These are phyloP conservation scores for Drosophila engyochracea DNA, from an alignment of 2,888 invertebrate species.

Conservation along the genomic window DNA sequence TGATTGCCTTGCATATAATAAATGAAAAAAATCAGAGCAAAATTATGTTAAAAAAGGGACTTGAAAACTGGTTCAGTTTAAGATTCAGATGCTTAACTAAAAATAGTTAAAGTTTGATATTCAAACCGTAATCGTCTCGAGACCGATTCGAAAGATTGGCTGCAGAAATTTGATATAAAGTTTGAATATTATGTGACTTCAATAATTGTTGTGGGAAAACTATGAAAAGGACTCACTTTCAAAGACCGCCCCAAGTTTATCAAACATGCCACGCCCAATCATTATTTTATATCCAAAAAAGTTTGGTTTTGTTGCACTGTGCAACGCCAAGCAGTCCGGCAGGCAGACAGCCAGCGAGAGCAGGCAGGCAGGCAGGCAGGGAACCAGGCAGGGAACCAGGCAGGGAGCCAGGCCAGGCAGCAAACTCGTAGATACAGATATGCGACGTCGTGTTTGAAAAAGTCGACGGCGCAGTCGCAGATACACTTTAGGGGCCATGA, in stretches of 20 bases:
- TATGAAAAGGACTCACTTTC: not conserved
- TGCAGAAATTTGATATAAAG: not conserved
- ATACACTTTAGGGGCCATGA: slow-evolving; percentile 83
- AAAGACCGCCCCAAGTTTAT: not conserved
- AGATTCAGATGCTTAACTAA: not conserved
- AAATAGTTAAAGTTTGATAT: not conserved
- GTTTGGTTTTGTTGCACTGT: not conserved
- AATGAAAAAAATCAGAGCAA: not conserved
- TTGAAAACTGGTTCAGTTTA: not conserved
- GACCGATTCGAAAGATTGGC: not conserved
- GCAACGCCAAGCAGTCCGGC: not conserved
- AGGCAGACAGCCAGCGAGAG: not conserved
- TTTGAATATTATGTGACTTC: not conserved
- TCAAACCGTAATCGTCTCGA: not conserved
- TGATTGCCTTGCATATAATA: not conserved
- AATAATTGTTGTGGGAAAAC: not conserved
- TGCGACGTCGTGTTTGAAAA: slow-evolving; percentile 62
- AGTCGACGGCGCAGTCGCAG: slow-evolving; percentile 72
- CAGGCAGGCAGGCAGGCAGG: not conserved
- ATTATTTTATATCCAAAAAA: not conserved
- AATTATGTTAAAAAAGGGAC: not conserved
- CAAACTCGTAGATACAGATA: slow-evolving; percentile 73
- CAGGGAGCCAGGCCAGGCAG: slow-evolving; percentile 17
- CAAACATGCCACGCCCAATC: not conserved
- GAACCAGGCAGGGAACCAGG: not conserved